These are phyloP conservation scores for Psylliodes chrysocephalus DNA, from an alignment of 2,888 invertebrate species.

Conservation along the genomic window DNA sequence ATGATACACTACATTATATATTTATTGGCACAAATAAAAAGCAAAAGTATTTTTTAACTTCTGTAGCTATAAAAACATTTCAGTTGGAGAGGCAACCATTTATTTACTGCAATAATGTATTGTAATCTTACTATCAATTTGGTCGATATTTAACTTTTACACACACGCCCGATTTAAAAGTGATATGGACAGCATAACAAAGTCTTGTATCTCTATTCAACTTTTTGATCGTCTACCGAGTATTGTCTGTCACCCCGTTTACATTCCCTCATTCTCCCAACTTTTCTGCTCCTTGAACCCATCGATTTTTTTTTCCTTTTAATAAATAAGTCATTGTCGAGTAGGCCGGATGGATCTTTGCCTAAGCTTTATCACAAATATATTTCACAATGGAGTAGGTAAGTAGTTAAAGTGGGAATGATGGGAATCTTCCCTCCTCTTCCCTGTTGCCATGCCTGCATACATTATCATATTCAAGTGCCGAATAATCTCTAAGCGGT, in stretches of 20 bases:
- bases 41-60: too few relatives aligned
- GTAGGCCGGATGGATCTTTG: conserved; percentile 8
- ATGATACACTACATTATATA: too few relatives aligned
- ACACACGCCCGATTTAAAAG: too few relatives aligned
- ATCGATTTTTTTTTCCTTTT: conserved; percentile 14
- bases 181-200: too few relatives aligned
- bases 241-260: neutral
- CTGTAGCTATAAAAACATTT: too few relatives aligned
- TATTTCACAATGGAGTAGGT: conserved; percentile 13
- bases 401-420: conserved; percentile 10
- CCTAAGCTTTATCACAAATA: conserved; percentile 12
- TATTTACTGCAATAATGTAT: too few relatives aligned
- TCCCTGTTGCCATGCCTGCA: conserved; percentile 48
- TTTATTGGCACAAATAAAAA: too few relatives aligned
- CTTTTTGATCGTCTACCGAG: too few relatives aligned
- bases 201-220: too few relatives aligned
- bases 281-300: neutral
- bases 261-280: neutral
- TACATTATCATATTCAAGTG: conserved; percentile 44
- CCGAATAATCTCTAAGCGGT: conserved; percentile 16
- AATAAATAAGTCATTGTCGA: conserved; percentile 10
- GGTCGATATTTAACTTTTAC: too few relatives aligned
- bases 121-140: too few relatives aligned
- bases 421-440: conserved; percentile 39
- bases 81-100: too few relatives aligned